Base-by-base conservation (phyloP, 2,113 vertebrate genomes). In the Hucho hucho region DNA sequence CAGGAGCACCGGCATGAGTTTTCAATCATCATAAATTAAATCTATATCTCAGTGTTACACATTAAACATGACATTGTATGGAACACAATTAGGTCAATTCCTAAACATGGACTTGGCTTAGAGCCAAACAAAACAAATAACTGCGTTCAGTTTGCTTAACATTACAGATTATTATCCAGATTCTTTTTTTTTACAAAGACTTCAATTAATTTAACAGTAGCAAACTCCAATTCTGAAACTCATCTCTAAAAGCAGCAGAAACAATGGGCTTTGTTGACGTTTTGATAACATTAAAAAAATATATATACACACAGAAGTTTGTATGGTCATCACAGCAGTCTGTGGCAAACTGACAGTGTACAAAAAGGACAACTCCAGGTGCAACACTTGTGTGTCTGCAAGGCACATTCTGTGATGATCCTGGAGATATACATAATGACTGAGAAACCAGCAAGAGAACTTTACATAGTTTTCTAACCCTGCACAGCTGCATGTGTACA, bases 331-430 rank as follows among this genome's bases (percentile, higher is more conserved):
- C 66, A 25, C 70, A 37, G 64, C 83, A 76, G 80, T 80, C 71
- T 2, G 73, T 83, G 70, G 78, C 69, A 81, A 70, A 80, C 16
- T 53, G 66, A 79, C 79, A 79, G 53, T 61, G 73, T 77, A 83
- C 64, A 85, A 83, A 81, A 84, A 80, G 81, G 82, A 75, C 74
- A 80, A 84, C 84, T 90, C 87, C 89, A 88, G 85, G 89, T 88
- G 82, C 81, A 86, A 84, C 89, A 89, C 86, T 81, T 83, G 49
- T 79, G 89, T 90, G 87, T 91, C 88, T 86, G 85, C 86, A 93
- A 93, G 90, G 91, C 91, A 94, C 91, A 84, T 79, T 72, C 9
- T 88, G 91, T 84, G 88, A 90, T 70, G 85, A 90, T 88, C 78
- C 82, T 88, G 87, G 89, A 90, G 86, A 86, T 87, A 89, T 89